Conservation (phyloP, 2,888 invertebrate genomes). For the Tipula helvola region DNA sequence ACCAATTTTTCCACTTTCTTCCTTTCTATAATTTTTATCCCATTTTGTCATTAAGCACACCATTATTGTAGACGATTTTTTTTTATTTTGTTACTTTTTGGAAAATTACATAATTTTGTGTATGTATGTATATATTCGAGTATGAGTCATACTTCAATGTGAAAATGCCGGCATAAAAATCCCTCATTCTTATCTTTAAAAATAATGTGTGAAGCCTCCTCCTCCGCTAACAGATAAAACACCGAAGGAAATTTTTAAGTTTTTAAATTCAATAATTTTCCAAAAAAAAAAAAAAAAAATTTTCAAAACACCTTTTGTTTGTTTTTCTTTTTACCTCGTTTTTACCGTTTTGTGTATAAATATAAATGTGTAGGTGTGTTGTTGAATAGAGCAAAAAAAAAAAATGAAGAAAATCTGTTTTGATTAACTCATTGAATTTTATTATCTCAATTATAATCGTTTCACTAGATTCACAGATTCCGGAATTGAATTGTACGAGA, state of each 20-base stretch:
- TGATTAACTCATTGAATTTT: constrained; percentile 4
- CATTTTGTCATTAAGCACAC: background rate
- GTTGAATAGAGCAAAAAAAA: background rate
- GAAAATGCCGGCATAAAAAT: background rate
- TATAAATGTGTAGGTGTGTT: background rate
- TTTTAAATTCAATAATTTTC: background rate
- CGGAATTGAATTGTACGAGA: background rate
- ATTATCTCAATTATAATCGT: background rate
- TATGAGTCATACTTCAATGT: background rate
- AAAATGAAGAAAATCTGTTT: background rate
- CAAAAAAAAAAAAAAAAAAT: background rate
- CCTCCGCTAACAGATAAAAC: background rate
- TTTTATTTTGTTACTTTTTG: background rate
- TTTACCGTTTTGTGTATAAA: background rate
- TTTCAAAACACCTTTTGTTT: background rate
- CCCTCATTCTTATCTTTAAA: background rate
- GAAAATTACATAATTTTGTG: background rate
- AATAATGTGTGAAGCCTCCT: too few species aligned
- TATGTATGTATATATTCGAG: background rate
- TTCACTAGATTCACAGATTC: background rate
- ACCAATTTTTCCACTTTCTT: background rate
- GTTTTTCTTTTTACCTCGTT: background rate
- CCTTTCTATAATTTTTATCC: background rate
- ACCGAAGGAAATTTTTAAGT: background rate
- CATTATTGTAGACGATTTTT: background rate